Evolutionary conservation across 2,113 vertebrate species (phyloP), one percentile per base, ranked within the genome.

Genomic region (Chascanopsetta lugubris): DNA sequence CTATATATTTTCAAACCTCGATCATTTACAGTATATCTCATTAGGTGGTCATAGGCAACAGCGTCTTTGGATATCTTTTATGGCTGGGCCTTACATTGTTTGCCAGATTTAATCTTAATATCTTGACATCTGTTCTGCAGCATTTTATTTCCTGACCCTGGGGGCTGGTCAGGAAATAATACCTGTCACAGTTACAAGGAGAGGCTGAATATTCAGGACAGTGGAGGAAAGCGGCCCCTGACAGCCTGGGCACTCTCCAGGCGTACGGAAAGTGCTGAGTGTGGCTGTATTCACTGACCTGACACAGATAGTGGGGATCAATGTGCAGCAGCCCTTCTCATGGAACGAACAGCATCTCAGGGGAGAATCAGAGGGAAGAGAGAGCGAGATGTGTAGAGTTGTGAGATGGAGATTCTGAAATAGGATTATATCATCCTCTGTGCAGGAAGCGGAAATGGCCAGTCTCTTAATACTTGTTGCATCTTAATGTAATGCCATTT

Each of bases 301-400:
- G 75, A 77, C 83, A 80, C 79, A 81, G 86, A 87, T 83, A 85
- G 79, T 55, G 61, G 79, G 80, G 85, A 90, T 87, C 86, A 86
- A 85, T 84, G 85, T 61, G 74, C 74, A 71, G 78, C 67, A 70
- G 83, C 77, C 70, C 72, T 85, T 77, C 84, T 82, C 73, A 64
- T 58, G 64, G 57, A 88, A 69, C 2, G 63, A 76, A 58, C 72
- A 48, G 80, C 51, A 75, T 87, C 88, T 87, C 88, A 50, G 79
- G 86, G 84, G 85, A 85, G 70, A 67, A 73, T 72, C 67, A 20
- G 61, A 49, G 67, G 62, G 68, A 4, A 57, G 73, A 70, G 75
- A 47, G 63, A 63, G 30, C 50, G 75, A 43, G 59, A 66, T 55
- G 60, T 43, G 40, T 68, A 49, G 24, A 26, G 68, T 63, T 75